phyloP scores from a whole-genome alignment of 2,113 vertebrate genomes.

The Propithecus coquereli region DNA sequence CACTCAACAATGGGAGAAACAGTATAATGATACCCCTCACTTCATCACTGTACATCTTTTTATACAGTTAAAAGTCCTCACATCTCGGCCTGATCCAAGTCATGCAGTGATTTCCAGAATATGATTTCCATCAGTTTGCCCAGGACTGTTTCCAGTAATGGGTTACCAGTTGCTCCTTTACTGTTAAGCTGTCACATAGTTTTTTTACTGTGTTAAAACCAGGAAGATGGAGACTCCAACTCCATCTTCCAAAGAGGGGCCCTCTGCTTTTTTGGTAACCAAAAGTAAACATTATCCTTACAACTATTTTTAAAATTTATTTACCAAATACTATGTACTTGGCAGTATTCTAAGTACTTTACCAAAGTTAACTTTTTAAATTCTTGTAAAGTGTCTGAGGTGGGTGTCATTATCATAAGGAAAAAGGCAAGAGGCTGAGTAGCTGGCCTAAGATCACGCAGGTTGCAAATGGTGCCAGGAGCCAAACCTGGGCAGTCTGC shows the following conservation, averaged over 20 bases:
- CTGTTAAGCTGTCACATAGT: neutral
- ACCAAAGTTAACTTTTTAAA: neutral
- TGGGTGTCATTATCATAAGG: neutral
- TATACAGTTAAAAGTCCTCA: neutral
- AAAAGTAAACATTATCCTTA: neutral
- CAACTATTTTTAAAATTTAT: neutral
- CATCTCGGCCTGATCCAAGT: too few relatives aligned
- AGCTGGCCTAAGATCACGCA: neutral
- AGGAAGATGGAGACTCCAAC: neutral
- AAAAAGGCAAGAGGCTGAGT: neutral
- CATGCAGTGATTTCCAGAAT: neutral
- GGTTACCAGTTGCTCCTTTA: neutral
- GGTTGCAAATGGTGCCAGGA: neutral
- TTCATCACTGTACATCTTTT: neutral
- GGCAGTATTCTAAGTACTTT: neutral
- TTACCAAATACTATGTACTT: neutral
- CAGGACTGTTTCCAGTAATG: neutral
- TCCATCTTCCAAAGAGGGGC: neutral
- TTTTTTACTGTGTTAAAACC: neutral
- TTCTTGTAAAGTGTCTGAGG: neutral
- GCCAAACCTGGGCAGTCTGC: neutral
- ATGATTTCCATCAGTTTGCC: neutral
- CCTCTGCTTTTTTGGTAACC: neutral
- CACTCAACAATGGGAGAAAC: neutral
- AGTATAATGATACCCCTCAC: accelerated